A percentile compares a stretch with the other conserved stretches of the same genome.
These are phyloP conservation scores for Hydra vulgaris DNA, from an alignment of 30 jellyfish, hydroid and myxozoan genomes.

Conservation along the genomic window DNA sequence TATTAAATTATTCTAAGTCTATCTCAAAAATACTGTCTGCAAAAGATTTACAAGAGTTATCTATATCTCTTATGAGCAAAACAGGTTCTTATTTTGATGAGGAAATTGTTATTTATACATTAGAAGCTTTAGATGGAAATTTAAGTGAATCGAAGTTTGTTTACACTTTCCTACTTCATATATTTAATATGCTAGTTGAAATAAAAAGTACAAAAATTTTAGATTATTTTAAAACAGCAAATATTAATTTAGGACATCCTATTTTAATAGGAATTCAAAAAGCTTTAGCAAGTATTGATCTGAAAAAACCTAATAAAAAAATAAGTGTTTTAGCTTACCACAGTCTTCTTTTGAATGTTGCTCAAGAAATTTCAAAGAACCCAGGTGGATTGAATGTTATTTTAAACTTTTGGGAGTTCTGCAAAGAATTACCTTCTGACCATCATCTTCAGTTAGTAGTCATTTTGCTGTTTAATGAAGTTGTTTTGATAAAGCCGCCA, in stretches of 20 bases:
- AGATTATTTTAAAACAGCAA: neutral
- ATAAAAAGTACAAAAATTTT: slow-evolving; percentile 8
- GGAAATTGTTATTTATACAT: neutral
- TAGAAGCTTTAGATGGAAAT: neutral
- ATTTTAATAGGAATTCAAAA: neutral
- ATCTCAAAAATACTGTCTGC: neutral
- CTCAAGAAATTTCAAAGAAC: neutral
- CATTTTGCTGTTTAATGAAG: neutral
- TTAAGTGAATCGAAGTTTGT: neutral
- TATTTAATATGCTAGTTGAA: neutral
- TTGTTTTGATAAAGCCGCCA: neutral
- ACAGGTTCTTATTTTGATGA: neutral
- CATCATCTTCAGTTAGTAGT: slow-evolving; percentile 7
- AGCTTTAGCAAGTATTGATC: neutral
- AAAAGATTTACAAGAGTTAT: slow-evolving; percentile 1
- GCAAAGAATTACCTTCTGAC: neutral
- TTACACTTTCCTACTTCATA: neutral
- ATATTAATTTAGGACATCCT: neutral
- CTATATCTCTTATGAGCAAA: neutral
- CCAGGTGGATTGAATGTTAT: neutral
- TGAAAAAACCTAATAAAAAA: no score
- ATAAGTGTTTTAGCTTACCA: neutral
- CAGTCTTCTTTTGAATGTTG: neutral
- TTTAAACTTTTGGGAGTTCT: slow-evolving; percentile 1
- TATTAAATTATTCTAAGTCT: slow-evolving; percentile 10